Evolutionary conservation across 2,113 vertebrate species (phyloP).

Genomic region (Vidua macroura): DNA sequence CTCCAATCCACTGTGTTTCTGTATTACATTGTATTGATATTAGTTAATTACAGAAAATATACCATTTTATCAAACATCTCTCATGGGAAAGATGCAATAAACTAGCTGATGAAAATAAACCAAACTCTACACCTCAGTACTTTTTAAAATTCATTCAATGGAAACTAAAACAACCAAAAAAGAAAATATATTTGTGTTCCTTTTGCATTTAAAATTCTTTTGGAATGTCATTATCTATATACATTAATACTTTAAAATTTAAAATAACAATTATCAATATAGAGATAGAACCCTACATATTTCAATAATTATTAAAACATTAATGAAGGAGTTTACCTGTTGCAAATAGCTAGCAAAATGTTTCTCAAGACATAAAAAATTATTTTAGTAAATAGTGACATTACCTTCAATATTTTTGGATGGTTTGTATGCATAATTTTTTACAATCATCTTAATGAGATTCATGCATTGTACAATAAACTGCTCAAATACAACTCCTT

Average conservation of each 20-base stretch:
- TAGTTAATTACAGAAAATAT: not conserved
- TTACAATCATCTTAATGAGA: constrained; percentile 98
- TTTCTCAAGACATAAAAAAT: not conserved
- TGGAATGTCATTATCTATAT: not conserved
- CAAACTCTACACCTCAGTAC: not conserved
- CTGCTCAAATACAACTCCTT: constrained; percentile 89
- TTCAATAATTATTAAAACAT: not conserved
- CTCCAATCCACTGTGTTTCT: not conserved
- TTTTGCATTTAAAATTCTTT: not conserved
- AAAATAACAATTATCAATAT: not conserved
- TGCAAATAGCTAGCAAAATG: not conserved
- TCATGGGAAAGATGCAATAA: not conserved
- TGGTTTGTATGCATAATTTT: constrained; percentile 95
- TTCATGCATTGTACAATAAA: constrained; percentile 99
- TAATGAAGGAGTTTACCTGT: not conserved
- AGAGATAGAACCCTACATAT: not conserved
- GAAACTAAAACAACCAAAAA: not conserved
- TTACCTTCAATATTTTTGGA: constrained; percentile 94
- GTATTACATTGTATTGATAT: not conserved
- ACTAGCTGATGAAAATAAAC: not conserved
- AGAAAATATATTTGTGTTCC: not conserved
- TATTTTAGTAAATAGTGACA: not conserved
- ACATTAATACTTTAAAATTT: not conserved
- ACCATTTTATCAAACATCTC: not conserved
- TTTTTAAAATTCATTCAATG: not conserved